These are phyloP conservation scores for Anagrus nilaparvatae DNA, from an alignment of 1,140 invertebrate species.

Conservation along the genomic window DNA sequence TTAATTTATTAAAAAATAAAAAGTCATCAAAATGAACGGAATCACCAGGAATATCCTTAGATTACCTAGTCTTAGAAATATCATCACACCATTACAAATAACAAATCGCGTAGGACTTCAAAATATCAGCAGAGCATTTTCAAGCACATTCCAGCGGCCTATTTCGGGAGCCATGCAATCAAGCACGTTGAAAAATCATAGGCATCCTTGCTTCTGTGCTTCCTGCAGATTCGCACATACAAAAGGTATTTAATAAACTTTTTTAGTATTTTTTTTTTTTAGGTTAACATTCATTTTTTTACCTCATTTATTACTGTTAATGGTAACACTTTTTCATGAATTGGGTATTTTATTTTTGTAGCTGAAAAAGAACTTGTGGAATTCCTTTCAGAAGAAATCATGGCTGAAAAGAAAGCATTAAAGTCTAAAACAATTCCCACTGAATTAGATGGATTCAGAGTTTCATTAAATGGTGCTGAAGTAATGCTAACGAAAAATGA, in stretches of 20 bases:
- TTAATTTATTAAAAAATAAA: too few relatives aligned
- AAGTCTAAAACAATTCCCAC: conserved; percentile 63
- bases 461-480: conserved; percentile 65
- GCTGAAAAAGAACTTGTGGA: conserved; percentile 78
- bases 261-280: conserved; percentile 37
- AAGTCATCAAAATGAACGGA: conserved; percentile 51
- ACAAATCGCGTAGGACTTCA: not conserved
- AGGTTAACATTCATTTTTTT: not conserved
- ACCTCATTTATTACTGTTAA: not conserved
- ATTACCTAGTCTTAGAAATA: conserved; percentile 3
- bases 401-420: conserved; percentile 72
- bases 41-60: conserved; percentile 46
- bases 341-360: conserved; percentile 30
- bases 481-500: conserved; percentile 59
- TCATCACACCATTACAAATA: not conserved
- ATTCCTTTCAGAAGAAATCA: conserved; percentile 81
- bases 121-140: conserved; percentile 1
- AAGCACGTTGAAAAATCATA: conserved; percentile 40
- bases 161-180: conserved; percentile 30
- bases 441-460: conserved; percentile 68
- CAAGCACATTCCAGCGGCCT: not conserved
- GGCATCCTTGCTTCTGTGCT: conserved; percentile 49
- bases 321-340: not conserved
- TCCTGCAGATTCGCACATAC: conserved; percentile 52
- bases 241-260: conserved; percentile 49